A percentile compares a stretch with the other conserved stretches of the same genome.
phyloP scores from a whole-genome alignment of 1,140 invertebrate species.

The Diorhabda carinulata region DNA sequence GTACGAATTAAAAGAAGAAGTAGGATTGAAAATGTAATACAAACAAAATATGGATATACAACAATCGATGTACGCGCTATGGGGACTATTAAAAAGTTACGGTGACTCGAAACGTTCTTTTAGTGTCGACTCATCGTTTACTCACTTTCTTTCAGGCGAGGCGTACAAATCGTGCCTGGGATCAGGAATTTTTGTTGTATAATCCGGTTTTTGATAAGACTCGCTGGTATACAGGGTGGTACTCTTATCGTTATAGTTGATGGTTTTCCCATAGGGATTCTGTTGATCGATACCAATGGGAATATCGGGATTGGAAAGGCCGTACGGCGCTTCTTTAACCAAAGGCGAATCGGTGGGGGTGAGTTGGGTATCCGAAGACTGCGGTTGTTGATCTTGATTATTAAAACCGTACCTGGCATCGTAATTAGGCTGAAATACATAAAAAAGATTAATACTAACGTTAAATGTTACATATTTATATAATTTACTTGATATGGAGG shows the following conservation, averaged over 20 bases:
- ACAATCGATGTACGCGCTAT: no score
- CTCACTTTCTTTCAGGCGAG: constrained; percentile 20
- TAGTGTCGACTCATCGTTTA: constrained; percentile 13
- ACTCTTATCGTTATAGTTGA: constrained; percentile 27
- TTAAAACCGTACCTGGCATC: constrained; percentile 45
- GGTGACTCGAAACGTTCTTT: no score
- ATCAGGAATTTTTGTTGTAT: constrained; percentile 19
- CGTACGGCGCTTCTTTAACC: constrained; percentile 34
- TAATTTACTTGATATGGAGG: constrained; percentile 73
- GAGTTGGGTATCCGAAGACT: constrained; percentile 19
- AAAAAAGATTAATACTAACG: background rate
- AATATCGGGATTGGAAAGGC: constrained; percentile 38
- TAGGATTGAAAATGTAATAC: no score
- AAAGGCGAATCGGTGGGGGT: constrained; percentile 29
- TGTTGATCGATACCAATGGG: constrained; percentile 27
- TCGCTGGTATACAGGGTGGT: constrained; percentile 29
- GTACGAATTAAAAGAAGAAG: no score
- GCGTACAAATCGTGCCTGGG: constrained; percentile 21
- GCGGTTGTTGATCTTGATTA: constrained; percentile 31
- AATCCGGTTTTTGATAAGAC: constrained; percentile 29
- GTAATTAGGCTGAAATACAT: constrained; percentile 43
- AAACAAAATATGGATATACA: no score
- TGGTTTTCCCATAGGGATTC: constrained; percentile 27
- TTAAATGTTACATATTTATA: background rate
- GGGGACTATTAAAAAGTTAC: no score